Percentiles rank a stretch among this genome's conserved stretches.
These are phyloP conservation scores for Pterostichus niger DNA, from an alignment of 2,888 invertebrate genomes.

Conservation along the genomic window DNA sequence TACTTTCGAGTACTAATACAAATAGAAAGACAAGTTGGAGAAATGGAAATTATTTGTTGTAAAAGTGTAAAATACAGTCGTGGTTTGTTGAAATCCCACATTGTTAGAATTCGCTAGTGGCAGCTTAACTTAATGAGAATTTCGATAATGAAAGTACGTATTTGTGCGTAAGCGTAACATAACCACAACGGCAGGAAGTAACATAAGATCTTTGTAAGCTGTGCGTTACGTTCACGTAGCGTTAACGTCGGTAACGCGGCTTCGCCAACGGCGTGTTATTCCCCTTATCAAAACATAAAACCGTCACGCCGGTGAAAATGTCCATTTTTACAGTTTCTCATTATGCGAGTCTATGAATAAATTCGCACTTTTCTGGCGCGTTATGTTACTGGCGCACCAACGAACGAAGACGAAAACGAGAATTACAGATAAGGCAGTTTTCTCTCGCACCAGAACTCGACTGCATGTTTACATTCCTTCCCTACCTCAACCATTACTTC, in stretches of 20 bases:
- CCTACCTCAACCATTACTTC: not conserved
- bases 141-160: constrained; percentile 35
- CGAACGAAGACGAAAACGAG: constrained; percentile 72
- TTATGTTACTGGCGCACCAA: constrained; percentile 71
- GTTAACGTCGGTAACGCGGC: constrained; percentile 71
- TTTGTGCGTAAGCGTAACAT: constrained; percentile 12
- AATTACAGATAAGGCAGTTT: constrained; percentile 76
- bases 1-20: no score
- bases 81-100: not conserved
- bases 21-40: no score
- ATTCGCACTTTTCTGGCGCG: constrained; percentile 78
- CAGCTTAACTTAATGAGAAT: constrained; percentile 29
- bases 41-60: no score
- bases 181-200: not conserved
- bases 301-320: constrained; percentile 77
- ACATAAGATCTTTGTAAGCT: constrained; percentile 28
- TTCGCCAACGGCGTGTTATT: constrained; percentile 76
- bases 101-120: not conserved
- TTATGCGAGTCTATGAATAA: constrained; percentile 80
- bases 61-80: no score
- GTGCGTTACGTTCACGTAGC: constrained; percentile 38
- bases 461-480: constrained; percentile 12
- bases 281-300: constrained; percentile 79
- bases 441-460: constrained; percentile 74
- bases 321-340: constrained; percentile 80